Conservation (phyloP, 2,888 invertebrate species). For the Microdon myrmicae region DNA sequence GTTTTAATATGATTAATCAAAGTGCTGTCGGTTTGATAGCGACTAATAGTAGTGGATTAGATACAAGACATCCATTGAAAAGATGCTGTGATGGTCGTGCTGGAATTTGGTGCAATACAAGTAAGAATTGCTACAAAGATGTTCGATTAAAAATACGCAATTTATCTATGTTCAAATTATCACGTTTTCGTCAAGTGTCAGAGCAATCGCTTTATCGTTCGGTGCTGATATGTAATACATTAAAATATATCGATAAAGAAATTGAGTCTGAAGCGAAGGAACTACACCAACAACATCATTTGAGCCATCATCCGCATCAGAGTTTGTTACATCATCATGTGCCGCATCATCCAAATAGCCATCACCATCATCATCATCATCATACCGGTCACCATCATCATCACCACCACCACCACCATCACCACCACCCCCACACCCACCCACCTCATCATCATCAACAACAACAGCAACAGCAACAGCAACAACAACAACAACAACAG, state of each 20-base stretch:
- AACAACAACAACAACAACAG: slow-evolving; percentile 55
- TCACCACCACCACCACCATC: slow-evolving; percentile 47
- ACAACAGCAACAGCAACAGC: slow-evolving; percentile 53
- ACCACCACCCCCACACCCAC: slow-evolving; percentile 34
- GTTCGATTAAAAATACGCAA: slow-evolving; percentile 89
- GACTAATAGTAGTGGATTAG: slow-evolving; percentile 55
- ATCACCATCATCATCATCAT: slow-evolving; percentile 54
- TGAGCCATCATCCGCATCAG: slow-evolving; percentile 54
- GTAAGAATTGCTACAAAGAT: slow-evolving; percentile 83
- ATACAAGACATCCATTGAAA: slow-evolving; percentile 61
- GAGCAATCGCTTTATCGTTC: slow-evolving; percentile 90
- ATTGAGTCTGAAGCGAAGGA: slow-evolving; percentile 77
- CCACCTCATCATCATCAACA: slow-evolving; percentile 30
- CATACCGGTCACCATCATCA: slow-evolving; percentile 53
- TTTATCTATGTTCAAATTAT: slow-evolving; percentile 90
- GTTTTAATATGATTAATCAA: slow-evolving; percentile 46
- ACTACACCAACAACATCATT: slow-evolving; percentile 59
- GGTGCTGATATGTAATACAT: slow-evolving; percentile 92
- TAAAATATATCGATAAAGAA: slow-evolving; percentile 88
- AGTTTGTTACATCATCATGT: slow-evolving; percentile 59
- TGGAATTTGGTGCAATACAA: slow-evolving; percentile 80
- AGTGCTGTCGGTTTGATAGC: slow-evolving; percentile 17
- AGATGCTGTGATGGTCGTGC: slow-evolving; percentile 79
- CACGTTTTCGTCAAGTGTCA: slow-evolving; percentile 86
- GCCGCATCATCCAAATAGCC: slow-evolving; percentile 57